Percentiles rank a stretch among this genome's conserved stretches.
These are phyloP conservation scores for Heteromormyrus szaboi DNA, from an alignment of 2,797 vertebrate species.

Conservation along the genomic window DNA sequence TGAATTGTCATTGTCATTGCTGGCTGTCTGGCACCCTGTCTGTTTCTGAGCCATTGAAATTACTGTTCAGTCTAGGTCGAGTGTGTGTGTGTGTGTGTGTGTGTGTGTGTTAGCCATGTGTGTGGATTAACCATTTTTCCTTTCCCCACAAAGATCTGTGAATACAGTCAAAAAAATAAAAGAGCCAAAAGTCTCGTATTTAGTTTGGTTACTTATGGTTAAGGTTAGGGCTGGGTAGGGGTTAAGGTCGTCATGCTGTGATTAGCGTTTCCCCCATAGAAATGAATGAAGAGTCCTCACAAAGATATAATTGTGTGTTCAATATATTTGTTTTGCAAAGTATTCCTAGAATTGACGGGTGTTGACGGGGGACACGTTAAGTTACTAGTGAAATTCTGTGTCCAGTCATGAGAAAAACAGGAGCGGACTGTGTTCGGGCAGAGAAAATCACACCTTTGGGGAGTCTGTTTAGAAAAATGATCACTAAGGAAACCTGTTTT, in stretches of 20 bases:
- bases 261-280: no score
- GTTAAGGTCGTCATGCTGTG: no score
- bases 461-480: not conserved
- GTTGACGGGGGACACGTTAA: not conserved
- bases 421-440: not conserved
- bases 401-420: not conserved
- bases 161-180: no score
- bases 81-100: no score
- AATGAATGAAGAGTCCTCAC: no score
- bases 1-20: not conserved
- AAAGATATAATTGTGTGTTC: not conserved
- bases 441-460: not conserved
- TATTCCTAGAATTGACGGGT: not conserved
- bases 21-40: not conserved
- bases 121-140: no score
- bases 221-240: no score
- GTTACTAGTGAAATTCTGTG: not conserved
- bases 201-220: no score
- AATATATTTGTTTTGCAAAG: not conserved
- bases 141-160: no score
- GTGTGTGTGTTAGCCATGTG: no score
- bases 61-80: not conserved
- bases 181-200: no score
- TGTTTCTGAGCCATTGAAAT: not conserved
- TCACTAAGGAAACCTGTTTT: not conserved